Evolutionary conservation across 2,888 invertebrate genomes (phyloP), one percentile per base, ranked within the genome.

Genomic region (Coelopa pilipes): DNA sequence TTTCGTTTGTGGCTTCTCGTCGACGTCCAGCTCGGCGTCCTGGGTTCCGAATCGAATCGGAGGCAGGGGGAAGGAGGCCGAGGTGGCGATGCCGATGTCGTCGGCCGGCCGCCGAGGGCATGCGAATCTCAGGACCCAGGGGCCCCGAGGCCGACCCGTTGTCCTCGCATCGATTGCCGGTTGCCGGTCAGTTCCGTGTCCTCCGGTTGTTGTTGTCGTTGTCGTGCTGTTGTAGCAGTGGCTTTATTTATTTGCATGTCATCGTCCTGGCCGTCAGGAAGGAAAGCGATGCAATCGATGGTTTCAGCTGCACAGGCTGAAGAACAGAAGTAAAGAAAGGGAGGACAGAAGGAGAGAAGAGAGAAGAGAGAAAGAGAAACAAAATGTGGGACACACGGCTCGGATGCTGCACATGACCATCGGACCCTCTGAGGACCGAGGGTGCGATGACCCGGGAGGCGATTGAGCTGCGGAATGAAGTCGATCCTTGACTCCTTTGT

Each of bases 1-100:
- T 70, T 62, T 63, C 17, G 70, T 45, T 70, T 62, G 70, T 45
- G 70, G 70, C 62, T 70, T 70, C 45, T 45, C 50, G 50, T 70
- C 62, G 63, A 24, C 70, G 62, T 70, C 62, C 70, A 70, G 50
- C 34, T 4, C 34, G 34, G 53, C 2, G 15, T 47, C 62, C 62
- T 53, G 70, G 13, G 62, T 70, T 70, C 45, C 70, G 62, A 24
- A 34, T 17, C 62, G 62, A 70, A 17, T 50, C 47, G 62, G 34
- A 7, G 34, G 34, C 2, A 34, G 34, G 34, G 34, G 2, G 34
- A 7, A 34, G 34, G 19, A n/a, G 12, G 19, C 24, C 17, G 21
- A 59, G 57, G 57, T 21, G 9, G 24, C 24, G 57, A 12, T 17
- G 9, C 1, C 19, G 57, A n/a, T 13, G 13, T 53, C 53, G 4